A percentile compares a stretch with the other conserved stretches of the same genome.
These are phyloP conservation scores for Eupithecia centaureata DNA, from an alignment of 2,888 invertebrate genomes.

Conservation along the genomic window DNA sequence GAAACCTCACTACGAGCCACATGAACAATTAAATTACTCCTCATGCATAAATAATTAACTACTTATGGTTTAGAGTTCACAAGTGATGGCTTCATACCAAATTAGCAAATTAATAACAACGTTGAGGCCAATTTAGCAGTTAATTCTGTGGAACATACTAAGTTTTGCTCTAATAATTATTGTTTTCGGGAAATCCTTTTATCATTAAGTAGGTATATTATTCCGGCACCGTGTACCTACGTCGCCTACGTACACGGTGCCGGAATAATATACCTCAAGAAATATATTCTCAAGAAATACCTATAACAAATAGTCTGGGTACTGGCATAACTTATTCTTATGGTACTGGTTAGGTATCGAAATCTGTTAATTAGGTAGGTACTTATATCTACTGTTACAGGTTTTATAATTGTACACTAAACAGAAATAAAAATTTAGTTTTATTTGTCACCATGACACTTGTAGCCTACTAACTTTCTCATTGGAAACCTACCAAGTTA, in stretches of 20 bases:
- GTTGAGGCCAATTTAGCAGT: slow-evolving; percentile 29
- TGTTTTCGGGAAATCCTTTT: slow-evolving; percentile 17
- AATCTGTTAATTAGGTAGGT: no score
- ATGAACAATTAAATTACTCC: slow-evolving; percentile 3
- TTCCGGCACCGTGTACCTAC: no score
- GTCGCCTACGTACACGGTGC: no score
- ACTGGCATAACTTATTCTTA: no score
- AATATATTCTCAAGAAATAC: neutral
- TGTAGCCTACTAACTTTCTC: neutral
- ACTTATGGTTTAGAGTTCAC: slow-evolving; percentile 8
- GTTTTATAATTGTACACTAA: neutral
- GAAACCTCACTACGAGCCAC: slow-evolving; percentile 11
- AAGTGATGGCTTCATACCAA: slow-evolving; percentile 4
- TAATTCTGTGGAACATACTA: slow-evolving; percentile 23
- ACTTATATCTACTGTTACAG: neutral
- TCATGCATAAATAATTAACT: slow-evolving; percentile 3
- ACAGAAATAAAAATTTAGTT: neutral
- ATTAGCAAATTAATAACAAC: slow-evolving; percentile 23
- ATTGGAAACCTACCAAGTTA: slow-evolving; percentile 19
- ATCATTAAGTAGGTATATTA: no score
- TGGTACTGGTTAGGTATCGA: no score
- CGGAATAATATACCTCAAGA: no score
- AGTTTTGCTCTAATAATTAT: slow-evolving; percentile 39
- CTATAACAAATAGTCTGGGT: neutral
- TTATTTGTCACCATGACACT: neutral